These are phyloP conservation scores for Graphium colonna DNA, from an alignment of 2,888 invertebrate species.

Conservation along the genomic window DNA sequence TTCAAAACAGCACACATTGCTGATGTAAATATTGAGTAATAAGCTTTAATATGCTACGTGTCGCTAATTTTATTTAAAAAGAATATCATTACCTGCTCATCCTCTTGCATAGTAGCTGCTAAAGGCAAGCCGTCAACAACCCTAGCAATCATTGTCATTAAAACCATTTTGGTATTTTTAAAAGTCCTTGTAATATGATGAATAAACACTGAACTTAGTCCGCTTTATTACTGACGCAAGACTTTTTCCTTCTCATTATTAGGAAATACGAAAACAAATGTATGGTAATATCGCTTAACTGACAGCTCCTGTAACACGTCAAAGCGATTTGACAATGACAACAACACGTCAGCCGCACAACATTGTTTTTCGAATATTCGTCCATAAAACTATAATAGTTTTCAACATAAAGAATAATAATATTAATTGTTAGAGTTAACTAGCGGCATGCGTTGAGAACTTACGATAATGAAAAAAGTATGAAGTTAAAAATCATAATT, in stretches of 20 bases:
- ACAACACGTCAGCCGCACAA: constrained; percentile 54
- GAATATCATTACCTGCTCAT: constrained; percentile 89
- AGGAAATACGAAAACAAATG: constrained; percentile 43
- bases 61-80: not conserved
- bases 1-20: constrained; percentile 6
- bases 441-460: too few relatives aligned
- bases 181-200: constrained; percentile 41
- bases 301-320: constrained; percentile 64
- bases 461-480: too few relatives aligned
- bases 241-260: constrained; percentile 67
- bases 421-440: too few relatives aligned
- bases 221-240: constrained; percentile 37
- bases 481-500: too few relatives aligned
- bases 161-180: constrained; percentile 86
- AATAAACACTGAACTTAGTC: constrained; percentile 33
- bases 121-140: constrained; percentile 96
- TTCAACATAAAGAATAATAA: too few relatives aligned
- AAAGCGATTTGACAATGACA: constrained; percentile 53
- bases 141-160: constrained; percentile 98
- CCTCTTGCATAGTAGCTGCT: constrained; percentile 98
- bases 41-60: not conserved
- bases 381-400: too few relatives aligned
- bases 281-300: constrained; percentile 40
- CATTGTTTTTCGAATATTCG: constrained; percentile 15
- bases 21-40: constrained; percentile 5